Base-by-base conservation (phyloP, 2,888 invertebrate genomes). In the Danaus chrysippus region DNA sequence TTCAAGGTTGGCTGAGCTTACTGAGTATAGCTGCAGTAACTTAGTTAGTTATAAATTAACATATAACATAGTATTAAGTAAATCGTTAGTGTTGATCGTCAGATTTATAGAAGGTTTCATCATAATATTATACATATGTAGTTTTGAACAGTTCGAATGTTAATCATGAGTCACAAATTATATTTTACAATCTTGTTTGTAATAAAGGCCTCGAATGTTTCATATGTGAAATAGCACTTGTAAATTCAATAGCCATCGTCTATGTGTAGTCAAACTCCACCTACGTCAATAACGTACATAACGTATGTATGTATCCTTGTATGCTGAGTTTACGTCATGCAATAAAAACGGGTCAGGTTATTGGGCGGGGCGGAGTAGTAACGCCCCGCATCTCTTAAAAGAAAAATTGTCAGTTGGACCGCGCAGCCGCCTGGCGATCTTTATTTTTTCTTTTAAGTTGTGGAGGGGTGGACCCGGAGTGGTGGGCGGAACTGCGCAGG, bases 401-500 rank as follows among this genome's bases (percentile, higher is more conserved):
- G 91, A 91, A 91, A 91, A 91, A 90, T 88, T 80, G 79, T 75
- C 73, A 82, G 87, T 83, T 81, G 84, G 84, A 75, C 74, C 89
- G 90, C 87, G 87, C 88, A 90, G 88, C 83, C 88, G 89, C 87
- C 82, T 76, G 76, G 77, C 81, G 87, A 88, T 91, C 88, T 91
- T 91, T 90, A 90, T 90, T 91, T 91, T 90, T 90, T 90, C 90
- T 90, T 90, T 81, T 73, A 78, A 88, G 84, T 86, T 81, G 76
- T 72, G 56, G 66, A 77, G 77, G 81, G 82, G 81, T 75, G 78
- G 79, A 75, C 79, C 74, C 77, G 78, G 76, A 79, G 80, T 72
- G 71, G 73, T 82, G 83, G 84, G 84, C 85, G 76, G 89, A 85
- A 85, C 86, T 81, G 87, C 85, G 84, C 84, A 88, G 84, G 86